Base-by-base conservation (phyloP, 2,113 vertebrate species). In the Phaetusa simplex region DNA sequence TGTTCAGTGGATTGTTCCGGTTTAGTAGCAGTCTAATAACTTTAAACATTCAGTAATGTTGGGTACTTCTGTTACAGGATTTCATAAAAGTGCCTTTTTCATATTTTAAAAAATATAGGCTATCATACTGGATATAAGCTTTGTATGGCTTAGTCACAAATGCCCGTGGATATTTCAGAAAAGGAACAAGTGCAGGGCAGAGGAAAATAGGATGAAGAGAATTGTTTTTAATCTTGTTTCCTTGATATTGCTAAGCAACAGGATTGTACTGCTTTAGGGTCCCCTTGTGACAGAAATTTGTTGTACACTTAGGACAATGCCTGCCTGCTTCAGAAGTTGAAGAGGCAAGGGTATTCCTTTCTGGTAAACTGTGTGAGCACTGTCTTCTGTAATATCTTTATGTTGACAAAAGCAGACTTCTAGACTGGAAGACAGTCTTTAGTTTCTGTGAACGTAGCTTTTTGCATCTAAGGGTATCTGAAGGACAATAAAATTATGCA, bases 171-270 rank as follows among this genome's bases (percentile, higher is more conserved):
- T 96, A 56, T 71, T 84, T 91, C 61, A 82, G 61, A 40, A 86
- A 66, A 50, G 36, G 52, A 89, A 49, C 27, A 80, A 91, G 43
- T 70, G 19, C 5, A 2, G 14, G 8, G 52, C 43, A 89, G 67
- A 70, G 47, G 38, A 84, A 83, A 88, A 92, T 30, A 78, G 9
- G 69, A 88, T 86, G 18, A 56, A 80, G 58, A 76, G 5, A 91
- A 52, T 52, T 86, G 21, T 6, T 90, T 89, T 86, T 86, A 67
- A 91, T 95, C 67, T 69, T 73, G 77, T 91, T 95, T 86, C 10
- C 34, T 79, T 88, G 52, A 40, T 72, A 89, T 79, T 79, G 47
- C 69, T 84, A 95, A 86, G 82, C 86, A 95, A 88, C 74, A 61
- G 26, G 16, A 67, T 74, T 71, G 49, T 71, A 70, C 36, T 69